Conservation (phyloP, 2,888 invertebrate species). For the Ochropleura plecta region DNA sequence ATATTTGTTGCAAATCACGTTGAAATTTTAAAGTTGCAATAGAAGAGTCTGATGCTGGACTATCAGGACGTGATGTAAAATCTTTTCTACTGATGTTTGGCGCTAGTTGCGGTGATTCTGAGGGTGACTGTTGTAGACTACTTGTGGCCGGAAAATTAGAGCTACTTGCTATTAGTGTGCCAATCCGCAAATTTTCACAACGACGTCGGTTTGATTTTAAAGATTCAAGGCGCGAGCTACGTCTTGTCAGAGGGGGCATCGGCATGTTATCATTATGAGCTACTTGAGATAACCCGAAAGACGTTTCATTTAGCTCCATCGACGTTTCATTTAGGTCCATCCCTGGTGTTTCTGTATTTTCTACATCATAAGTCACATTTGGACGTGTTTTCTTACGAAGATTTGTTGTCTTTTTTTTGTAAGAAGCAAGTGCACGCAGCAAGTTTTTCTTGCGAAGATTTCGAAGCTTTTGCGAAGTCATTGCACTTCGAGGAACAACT, state of each 20-base stretch:
- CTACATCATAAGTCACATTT: constrained; percentile 31
- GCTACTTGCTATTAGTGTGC: too few species aligned
- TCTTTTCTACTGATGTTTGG: constrained; percentile 4
- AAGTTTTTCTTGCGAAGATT: constrained; percentile 38
- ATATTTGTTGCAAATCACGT: constrained; percentile 29
- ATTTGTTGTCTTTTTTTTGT: constrained; percentile 29
- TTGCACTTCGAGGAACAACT: constrained; percentile 37
- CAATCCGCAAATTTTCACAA: too few species aligned
- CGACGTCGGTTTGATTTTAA: too few species aligned
- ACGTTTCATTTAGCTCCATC: constrained; percentile 2
- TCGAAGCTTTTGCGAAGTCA: constrained; percentile 32
- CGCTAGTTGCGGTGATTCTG: too few species aligned
- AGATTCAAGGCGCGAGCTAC: too few species aligned
- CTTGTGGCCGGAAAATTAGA: too few species aligned
- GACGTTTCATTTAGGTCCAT: constrained; percentile 28
- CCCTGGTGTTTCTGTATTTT: constrained; percentile 40
- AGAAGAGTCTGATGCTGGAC: constrained; percentile 28
- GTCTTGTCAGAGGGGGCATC: constrained; percentile 18
- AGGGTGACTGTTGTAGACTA: too few species aligned
- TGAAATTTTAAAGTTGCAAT: constrained; percentile 29
- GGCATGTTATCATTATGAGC: constrained; percentile 39
- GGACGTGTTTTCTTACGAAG: constrained; percentile 28
- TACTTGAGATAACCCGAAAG: constrained; percentile 36
- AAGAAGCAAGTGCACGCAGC: constrained; percentile 37
- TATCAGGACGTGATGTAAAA: constrained; percentile 34